Conservation (phyloP, 2,113 vertebrate species). For the Dendropsophus ebraccatus region DNA sequence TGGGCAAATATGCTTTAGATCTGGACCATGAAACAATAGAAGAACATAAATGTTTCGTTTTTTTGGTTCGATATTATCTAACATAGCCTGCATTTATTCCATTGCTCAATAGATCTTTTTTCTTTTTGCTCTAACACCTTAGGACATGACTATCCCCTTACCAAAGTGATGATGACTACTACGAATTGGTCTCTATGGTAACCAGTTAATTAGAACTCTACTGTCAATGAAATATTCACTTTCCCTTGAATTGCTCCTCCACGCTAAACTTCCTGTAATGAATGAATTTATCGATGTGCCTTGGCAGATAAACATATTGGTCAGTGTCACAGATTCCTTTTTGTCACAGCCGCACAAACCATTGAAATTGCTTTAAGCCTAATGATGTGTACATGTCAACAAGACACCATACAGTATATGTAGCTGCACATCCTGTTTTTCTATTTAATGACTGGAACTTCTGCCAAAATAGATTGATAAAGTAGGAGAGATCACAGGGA, state of each 20-base stretch:
- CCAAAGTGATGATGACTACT: conserved; percentile 40
- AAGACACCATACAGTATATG: conserved; percentile 16
- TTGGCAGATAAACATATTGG: conserved; percentile 33
- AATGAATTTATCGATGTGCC: conserved; percentile 50
- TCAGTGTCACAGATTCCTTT: conserved; percentile 14
- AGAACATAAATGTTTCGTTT: neutral
- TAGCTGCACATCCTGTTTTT: conserved; percentile 7
- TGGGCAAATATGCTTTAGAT: too few relatives aligned
- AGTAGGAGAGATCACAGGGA: conserved; percentile 2
- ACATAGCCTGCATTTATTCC: neutral
- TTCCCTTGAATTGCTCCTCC: conserved; percentile 63
- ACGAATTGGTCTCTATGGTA: conserved; percentile 61
- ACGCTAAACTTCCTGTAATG: conserved; percentile 18
- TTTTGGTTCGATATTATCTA: neutral
- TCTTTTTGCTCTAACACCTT: neutral
- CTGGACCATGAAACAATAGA: too few relatives aligned
- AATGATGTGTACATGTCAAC: conserved; percentile 37
- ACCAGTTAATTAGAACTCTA: conserved; percentile 60
- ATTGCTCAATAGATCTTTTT: neutral
- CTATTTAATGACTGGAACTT: conserved; percentile 1
- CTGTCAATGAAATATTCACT: conserved; percentile 66
- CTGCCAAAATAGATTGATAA: neutral
- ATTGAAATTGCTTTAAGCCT: neutral
- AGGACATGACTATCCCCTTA: neutral
- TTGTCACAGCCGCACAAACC: conserved; percentile 1